Conservation (phyloP, 1,140 invertebrate genomes). For the Limonius californicus region DNA sequence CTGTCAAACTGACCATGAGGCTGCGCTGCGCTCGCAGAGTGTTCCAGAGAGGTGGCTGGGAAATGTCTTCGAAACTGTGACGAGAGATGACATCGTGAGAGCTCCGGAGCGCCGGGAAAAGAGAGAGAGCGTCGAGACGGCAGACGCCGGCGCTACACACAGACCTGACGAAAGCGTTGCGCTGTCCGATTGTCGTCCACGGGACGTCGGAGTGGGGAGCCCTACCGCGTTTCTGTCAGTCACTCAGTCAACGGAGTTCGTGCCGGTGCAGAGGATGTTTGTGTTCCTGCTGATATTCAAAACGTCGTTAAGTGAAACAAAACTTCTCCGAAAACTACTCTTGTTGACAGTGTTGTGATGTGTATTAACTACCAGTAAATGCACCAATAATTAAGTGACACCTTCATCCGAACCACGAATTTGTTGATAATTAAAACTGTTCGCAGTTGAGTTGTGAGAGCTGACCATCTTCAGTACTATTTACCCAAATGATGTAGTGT, state of each 20-base stretch:
- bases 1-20: slow-evolving; percentile 47
- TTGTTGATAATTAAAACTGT: too few species aligned
- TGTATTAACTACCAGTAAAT: background rate
- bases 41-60: slow-evolving; percentile 26
- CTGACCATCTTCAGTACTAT: too few species aligned
- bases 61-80: slow-evolving; percentile 45
- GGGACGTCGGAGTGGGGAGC: slow-evolving; percentile 39
- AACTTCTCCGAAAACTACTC: background rate
- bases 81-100: slow-evolving; percentile 45
- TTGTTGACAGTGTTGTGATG: slow-evolving; percentile 3
- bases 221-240: slow-evolving; percentile 44
- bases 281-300: slow-evolving; percentile 23
- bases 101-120: slow-evolving; percentile 24
- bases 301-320: background rate
- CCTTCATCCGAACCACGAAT: too few species aligned
- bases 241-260: slow-evolving; percentile 46
- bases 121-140: slow-evolving; percentile 28
- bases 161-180: slow-evolving; percentile 43
- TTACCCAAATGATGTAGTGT: background rate
- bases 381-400: background rate
- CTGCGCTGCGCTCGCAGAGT: slow-evolving; percentile 35
- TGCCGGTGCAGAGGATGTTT: slow-evolving; percentile 38
- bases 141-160: slow-evolving; percentile 40
- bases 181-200: slow-evolving; percentile 36
- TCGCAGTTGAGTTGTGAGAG: too few species aligned